Conservation (phyloP, 2,113 vertebrate genomes). For the Cebus imitator region DNA sequence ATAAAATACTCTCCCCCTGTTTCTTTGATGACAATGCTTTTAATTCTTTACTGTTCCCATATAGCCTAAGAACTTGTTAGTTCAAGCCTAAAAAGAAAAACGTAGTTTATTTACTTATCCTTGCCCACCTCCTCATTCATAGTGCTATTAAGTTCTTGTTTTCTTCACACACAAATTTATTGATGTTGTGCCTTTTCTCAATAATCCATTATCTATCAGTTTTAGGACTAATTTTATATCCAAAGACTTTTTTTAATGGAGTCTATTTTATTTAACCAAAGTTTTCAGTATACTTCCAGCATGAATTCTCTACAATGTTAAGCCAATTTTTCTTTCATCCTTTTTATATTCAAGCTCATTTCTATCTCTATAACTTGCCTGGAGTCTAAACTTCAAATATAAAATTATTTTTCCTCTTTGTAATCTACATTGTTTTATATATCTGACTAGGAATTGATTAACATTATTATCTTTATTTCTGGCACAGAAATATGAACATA, state of each 20-base stretch:
- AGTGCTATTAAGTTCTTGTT: background rate
- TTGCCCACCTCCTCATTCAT: background rate
- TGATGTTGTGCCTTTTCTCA: background rate
- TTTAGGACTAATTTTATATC: background rate
- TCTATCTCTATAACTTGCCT: background rate
- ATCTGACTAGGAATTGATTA: background rate
- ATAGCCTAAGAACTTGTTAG: background rate
- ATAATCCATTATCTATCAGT: background rate
- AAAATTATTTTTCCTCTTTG: background rate
- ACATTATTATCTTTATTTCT: background rate
- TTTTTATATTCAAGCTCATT: background rate
- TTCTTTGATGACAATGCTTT: background rate
- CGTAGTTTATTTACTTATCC: background rate
- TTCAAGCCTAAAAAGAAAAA: background rate
- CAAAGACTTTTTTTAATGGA: background rate
- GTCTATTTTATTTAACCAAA: slow-evolving; percentile 18
- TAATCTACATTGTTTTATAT: background rate
- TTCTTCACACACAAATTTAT: background rate
- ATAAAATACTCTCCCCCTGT: background rate
- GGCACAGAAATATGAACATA: background rate
- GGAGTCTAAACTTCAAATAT: background rate
- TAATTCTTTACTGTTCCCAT: background rate
- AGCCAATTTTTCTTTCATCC: background rate
- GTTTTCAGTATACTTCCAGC: background rate
- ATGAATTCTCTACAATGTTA: background rate